Evolutionary conservation across 2,113 vertebrate species (phyloP).

Genomic region (Oryzias celebensis): DNA sequence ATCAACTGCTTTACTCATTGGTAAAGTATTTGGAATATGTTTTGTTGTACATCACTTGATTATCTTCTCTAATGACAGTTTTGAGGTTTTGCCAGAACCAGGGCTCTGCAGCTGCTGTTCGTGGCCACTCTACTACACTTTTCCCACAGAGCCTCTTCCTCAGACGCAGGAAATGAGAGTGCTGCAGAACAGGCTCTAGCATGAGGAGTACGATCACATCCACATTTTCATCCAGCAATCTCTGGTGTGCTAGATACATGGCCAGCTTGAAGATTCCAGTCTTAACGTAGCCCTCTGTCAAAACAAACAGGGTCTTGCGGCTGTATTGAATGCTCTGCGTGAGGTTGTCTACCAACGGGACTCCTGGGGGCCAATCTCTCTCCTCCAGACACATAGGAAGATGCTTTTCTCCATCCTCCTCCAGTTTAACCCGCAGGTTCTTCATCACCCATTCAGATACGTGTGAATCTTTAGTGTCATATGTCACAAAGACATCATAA

Average conservation of each 20-base stretch:
- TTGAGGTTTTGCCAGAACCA: slow-evolving; percentile 83
- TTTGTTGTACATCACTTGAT: slow-evolving; percentile 75
- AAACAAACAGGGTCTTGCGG: slow-evolving; percentile 80
- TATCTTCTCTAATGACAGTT: slow-evolving; percentile 73
- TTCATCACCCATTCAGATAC: slow-evolving; percentile 80
- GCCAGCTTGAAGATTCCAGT: slow-evolving; percentile 80
- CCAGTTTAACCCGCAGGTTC: slow-evolving; percentile 72
- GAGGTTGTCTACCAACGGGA: slow-evolving; percentile 79
- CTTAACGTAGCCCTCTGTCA: slow-evolving; percentile 73
- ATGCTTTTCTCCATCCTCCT: slow-evolving; percentile 71
- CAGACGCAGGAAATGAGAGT: slow-evolving; percentile 83
- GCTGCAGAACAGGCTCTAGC: slow-evolving; percentile 82
- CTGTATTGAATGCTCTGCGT: slow-evolving; percentile 79
- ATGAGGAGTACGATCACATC: slow-evolving; percentile 83
- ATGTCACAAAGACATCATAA: slow-evolving; percentile 76
- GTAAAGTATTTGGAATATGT: slow-evolving; percentile 73
- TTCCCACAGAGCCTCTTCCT: slow-evolving; percentile 77
- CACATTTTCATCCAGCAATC: slow-evolving; percentile 80
- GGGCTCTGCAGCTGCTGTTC: slow-evolving; percentile 74
- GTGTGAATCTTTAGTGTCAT: slow-evolving; percentile 75
- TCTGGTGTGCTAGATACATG: slow-evolving; percentile 82
- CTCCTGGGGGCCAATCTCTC: slow-evolving; percentile 76
- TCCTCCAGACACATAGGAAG: slow-evolving; percentile 75
- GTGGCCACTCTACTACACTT: slow-evolving; percentile 85
- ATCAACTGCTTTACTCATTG: slow-evolving; percentile 25